Evolutionary conservation across 2,888 invertebrate species (phyloP).

Genomic region (Oscheius sp.): DNA sequence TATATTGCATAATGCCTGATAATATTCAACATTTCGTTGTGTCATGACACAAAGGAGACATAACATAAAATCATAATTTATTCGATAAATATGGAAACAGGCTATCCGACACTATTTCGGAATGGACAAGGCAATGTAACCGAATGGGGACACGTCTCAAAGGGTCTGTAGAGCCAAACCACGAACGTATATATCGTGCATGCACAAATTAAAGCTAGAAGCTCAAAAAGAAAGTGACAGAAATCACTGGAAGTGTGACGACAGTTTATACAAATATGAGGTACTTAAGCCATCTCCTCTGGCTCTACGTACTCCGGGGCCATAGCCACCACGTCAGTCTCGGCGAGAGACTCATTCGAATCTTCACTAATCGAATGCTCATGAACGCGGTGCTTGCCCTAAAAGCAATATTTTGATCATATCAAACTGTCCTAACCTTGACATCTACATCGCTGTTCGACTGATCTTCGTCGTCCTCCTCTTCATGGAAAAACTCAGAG

Average conservation of each 20-base stretch:
- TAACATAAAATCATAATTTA: background rate
- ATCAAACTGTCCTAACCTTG: no score
- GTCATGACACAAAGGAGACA: background rate
- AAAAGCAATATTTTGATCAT: background rate
- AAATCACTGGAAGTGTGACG: background rate
- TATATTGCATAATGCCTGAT: background rate
- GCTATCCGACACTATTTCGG: slow-evolving; percentile 9
- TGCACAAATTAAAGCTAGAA: slow-evolving; percentile 23
- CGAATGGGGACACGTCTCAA: slow-evolving; percentile 21
- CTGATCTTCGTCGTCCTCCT: slow-evolving; percentile 59
- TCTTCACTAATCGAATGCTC: slow-evolving; percentile 23
- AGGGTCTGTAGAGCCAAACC: slow-evolving; percentile 6
- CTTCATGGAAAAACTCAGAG: slow-evolving; percentile 62
- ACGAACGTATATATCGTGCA: background rate
- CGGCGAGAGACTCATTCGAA: slow-evolving; percentile 17
- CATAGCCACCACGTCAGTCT: slow-evolving; percentile 34
- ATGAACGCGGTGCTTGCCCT: slow-evolving; percentile 1
- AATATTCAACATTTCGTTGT: background rate
- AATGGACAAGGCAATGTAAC: slow-evolving; percentile 13
- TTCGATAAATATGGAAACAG: background rate
- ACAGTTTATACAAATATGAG: background rate
- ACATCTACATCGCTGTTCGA: slow-evolving; percentile 48
- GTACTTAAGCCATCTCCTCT: slow-evolving; percentile 4
- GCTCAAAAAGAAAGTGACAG: slow-evolving; percentile 19
- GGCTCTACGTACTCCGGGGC: slow-evolving; percentile 17